Evolutionary conservation across 2,113 vertebrate genomes (phyloP).

Genomic region (Scortum barcoo): DNA sequence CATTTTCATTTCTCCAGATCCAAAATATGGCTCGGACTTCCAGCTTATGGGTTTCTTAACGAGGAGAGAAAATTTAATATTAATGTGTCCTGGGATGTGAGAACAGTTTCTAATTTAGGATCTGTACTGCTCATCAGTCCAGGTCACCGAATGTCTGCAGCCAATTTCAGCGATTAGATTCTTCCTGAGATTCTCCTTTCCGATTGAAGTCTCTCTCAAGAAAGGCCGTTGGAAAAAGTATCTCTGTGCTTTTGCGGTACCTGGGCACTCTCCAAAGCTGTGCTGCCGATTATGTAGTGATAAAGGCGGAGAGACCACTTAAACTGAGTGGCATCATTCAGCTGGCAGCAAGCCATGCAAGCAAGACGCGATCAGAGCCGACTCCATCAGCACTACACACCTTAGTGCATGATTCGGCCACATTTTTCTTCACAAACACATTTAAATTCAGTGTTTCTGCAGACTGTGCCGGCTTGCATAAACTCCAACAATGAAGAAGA

Average conservation of each 20-base stretch:
- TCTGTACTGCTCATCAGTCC: neutral
- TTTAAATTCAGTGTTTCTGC: neutral
- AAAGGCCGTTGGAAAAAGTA: neutral
- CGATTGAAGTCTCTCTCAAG: neutral
- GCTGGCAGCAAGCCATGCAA: neutral
- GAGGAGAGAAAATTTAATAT: conserved; percentile 31
- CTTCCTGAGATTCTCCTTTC: neutral
- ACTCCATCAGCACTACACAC: neutral
- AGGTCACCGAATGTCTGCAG: conserved; percentile 12
- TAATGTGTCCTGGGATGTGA: conserved; percentile 41
- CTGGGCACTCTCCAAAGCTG: neutral
- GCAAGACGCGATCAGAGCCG: neutral
- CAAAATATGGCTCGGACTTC: conserved; percentile 1
- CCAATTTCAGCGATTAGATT: neutral
- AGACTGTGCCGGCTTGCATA: too few species aligned
- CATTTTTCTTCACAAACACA: neutral
- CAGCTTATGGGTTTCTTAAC: neutral
- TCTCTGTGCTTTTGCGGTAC: neutral
- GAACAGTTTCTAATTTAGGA: conserved; percentile 40
- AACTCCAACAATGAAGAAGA: too few species aligned
- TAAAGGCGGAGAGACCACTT: neutral
- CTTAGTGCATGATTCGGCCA: neutral
- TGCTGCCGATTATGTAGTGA: conserved; percentile 2
- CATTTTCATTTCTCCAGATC: neutral
- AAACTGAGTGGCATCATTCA: neutral